Base-by-base conservation (phyloP, 2,888 invertebrate genomes). In the Zaprionus lineosus region DNA sequence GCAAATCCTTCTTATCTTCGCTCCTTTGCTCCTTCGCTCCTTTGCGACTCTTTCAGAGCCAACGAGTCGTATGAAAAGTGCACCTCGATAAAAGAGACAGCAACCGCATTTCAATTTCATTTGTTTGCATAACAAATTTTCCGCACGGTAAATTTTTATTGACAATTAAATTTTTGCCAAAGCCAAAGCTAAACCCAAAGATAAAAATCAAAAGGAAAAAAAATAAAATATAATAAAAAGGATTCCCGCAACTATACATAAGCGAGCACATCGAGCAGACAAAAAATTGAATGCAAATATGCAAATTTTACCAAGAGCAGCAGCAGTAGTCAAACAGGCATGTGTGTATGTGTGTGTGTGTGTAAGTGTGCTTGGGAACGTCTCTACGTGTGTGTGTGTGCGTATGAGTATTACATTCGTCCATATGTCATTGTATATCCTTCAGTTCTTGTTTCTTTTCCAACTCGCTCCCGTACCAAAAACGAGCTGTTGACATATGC, bases 101-200 rank as follows among this genome's bases (percentile, higher is more conserved):
- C 41, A 67, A 64, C 52, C 56, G 43, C 72, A 73, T 81, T 84
- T 82, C 71, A 74, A 74, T 84, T 81, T 78, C 78, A 74, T 82
- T 79, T 87, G 87, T 87, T 88, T 87, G 87, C 81, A 83, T 79
- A 88, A 88, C 87, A 87, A 87, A 88, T 87, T 87, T 87, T 87
- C 87, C 88, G 86, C 88, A 79, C 86, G 76, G 88, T 87, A 84
- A 85, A 88, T 79, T 87, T 87, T 88, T 87, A 87, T 87, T 88
- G 87, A 85, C 87, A 86, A 86, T 86, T 86, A 86, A 83, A 83
- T 85, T 67, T 62, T 70, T 55, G 52, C 48, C 58, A 43, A 62
- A 72, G 47, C 46, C 51, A 55, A 66, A 68, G 37, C 2, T 8
- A 2, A 24, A 4, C 6, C 3, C 3, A 3, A 21, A 21, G 21